Evolutionary conservation across 2,797 vertebrate genomes (phyloP).

Genomic region (Poliocrania exsul): DNA sequence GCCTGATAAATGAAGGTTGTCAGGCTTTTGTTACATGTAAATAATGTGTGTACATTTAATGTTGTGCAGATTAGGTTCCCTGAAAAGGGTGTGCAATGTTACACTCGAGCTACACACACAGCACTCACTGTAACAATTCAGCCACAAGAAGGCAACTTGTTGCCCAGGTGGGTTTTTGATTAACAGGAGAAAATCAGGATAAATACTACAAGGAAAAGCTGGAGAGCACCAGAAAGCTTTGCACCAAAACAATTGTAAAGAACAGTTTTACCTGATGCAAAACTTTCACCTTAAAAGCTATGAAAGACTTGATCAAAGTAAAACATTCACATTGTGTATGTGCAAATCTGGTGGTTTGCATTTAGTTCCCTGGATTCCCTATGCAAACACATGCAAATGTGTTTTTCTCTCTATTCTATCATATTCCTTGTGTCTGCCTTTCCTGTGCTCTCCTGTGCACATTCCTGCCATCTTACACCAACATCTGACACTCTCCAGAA

Average conservation of each 20-base stretch:
- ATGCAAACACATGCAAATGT: background rate
- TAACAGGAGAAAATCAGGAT: background rate
- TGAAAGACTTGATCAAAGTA: background rate
- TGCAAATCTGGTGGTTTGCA: background rate
- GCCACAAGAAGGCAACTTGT: background rate
- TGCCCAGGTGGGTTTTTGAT: background rate
- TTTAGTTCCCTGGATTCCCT: background rate
- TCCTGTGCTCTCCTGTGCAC: background rate
- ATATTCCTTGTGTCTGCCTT: background rate
- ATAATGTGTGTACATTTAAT: background rate
- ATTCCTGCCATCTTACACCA: background rate
- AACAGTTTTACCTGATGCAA: background rate
- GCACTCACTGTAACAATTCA: background rate
- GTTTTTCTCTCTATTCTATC: background rate
- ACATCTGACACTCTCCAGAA: background rate
- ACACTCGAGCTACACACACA: background rate
- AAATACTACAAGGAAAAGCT: background rate
- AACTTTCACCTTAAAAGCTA: background rate
- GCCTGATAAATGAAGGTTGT: background rate
- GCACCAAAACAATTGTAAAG: background rate
- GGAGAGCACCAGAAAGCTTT: background rate
- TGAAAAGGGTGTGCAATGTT: background rate
- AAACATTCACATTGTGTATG: background rate
- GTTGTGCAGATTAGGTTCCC: background rate
- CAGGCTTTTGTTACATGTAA: background rate